These are phyloP conservation scores for Sebastes paucispinis DNA, from an alignment of 2,797 vertebrate genomes.

Conservation along the genomic window DNA sequence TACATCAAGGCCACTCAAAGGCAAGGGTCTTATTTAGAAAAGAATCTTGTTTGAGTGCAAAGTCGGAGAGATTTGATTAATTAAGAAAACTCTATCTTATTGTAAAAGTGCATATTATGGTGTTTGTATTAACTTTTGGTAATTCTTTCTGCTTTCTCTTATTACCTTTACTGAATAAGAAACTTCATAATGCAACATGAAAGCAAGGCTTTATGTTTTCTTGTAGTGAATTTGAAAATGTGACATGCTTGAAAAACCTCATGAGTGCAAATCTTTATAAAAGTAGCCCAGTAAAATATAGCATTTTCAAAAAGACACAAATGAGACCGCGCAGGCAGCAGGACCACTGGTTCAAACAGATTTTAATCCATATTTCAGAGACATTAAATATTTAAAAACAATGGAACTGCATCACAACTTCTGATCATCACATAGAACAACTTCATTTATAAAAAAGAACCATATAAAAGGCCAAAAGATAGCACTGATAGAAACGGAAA, in stretches of 20 bases:
- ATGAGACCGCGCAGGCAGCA: constrained; percentile 59
- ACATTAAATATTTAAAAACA: constrained; percentile 96
- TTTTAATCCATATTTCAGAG: constrained; percentile 91
- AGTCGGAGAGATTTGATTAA: background rate
- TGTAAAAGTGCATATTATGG: background rate
- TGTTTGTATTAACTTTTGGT: background rate
- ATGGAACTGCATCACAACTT: constrained; percentile 92
- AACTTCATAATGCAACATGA: background rate
- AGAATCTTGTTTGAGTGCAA: constrained; percentile 6
- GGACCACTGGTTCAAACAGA: constrained; percentile 86
- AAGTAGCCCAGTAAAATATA: background rate
- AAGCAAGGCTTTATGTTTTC: background rate
- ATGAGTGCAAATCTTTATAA: background rate
- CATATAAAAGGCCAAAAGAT: constrained; percentile 84
- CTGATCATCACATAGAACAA: constrained; percentile 91
- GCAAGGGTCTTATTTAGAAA: constrained; percentile 28
- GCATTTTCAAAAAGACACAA: background rate
- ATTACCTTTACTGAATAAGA: background rate
- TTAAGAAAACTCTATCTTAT: background rate
- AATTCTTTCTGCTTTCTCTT: background rate
- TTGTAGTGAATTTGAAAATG: background rate
- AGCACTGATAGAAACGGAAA: constrained; percentile 78
- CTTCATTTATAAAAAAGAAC: constrained; percentile 87
- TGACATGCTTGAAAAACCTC: background rate
- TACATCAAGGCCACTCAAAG: constrained; percentile 40